Evolutionary conservation across 2,888 invertebrate species (phyloP).

Genomic region (Drosophila monieri): DNA sequence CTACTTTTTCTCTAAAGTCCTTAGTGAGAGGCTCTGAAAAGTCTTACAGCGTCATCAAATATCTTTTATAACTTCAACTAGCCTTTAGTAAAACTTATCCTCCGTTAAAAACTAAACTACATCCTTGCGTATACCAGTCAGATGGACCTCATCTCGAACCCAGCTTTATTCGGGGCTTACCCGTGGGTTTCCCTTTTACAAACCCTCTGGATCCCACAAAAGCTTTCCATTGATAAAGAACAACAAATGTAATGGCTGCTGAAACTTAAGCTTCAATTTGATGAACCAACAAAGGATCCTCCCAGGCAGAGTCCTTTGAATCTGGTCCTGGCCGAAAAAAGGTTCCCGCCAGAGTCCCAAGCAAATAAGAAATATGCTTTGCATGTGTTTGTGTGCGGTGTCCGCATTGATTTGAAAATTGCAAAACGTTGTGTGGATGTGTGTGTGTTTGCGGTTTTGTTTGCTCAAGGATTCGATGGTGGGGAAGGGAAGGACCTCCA

Average conservation of each 20-base stretch:
- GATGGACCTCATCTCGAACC: constrained; percentile 6
- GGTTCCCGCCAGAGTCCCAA: constrained; percentile 36
- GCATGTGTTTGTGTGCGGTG: constrained; percentile 7
- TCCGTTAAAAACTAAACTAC: neutral
- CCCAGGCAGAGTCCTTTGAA: constrained; percentile 48
- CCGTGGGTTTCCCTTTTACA: constrained; percentile 7
- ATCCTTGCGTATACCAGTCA: neutral
- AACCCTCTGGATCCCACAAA: constrained; percentile 28
- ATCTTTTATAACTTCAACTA: neutral
- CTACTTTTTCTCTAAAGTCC: no score
- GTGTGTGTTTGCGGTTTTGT: constrained; percentile 43
- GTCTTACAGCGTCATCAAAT: no score
- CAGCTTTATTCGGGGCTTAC: constrained; percentile 27
- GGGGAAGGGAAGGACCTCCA: constrained; percentile 34
- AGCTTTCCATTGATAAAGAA: constrained; percentile 42
- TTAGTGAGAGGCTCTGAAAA: no score
- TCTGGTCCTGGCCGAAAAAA: constrained; percentile 44
- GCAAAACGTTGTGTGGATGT: constrained; percentile 46
- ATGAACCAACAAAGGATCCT: constrained; percentile 56
- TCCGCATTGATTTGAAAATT: constrained; percentile 63
- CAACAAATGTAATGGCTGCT: constrained; percentile 54
- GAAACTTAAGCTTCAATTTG: constrained; percentile 69
- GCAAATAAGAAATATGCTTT: constrained; percentile 37
- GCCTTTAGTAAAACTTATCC: neutral
- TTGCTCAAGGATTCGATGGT: constrained; percentile 39